Percentiles rank a stretch among this genome's conserved stretches.
These are phyloP conservation scores for Caenorhabditis latens DNA, from an alignment of 1,140 invertebrate species.

Conservation along the genomic window DNA sequence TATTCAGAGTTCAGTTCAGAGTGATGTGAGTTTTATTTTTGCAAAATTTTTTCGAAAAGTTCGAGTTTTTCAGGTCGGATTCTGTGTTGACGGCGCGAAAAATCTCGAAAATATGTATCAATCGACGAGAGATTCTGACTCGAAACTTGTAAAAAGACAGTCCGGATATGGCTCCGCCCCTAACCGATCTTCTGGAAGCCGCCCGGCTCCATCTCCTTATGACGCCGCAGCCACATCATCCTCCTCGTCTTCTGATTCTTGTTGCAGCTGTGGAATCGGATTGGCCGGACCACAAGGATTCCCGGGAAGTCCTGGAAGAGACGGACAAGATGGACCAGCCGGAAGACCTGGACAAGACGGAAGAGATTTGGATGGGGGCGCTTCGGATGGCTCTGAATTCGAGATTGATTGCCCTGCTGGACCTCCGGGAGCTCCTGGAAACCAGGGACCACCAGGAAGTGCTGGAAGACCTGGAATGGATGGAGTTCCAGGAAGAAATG, in stretches of 20 bases:
- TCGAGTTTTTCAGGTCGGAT: constrained; percentile 31
- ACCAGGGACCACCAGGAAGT: constrained; percentile 37
- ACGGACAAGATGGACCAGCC: constrained; percentile 55
- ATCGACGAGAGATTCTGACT: neutral
- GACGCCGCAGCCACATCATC: constrained; percentile 15
- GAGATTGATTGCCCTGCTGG: constrained; percentile 58
- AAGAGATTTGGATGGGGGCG: neutral
- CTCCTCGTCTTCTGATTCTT: constrained; percentile 27
- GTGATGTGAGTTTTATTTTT: constrained; percentile 46
- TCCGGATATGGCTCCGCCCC: neutral
- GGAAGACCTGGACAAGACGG: constrained; percentile 56
- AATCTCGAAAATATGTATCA: constrained; percentile 28
- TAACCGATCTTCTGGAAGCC: neutral
- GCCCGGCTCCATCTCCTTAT: constrained; percentile 1
- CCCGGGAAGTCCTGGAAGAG: constrained; percentile 55
- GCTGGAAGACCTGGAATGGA: constrained; percentile 45
- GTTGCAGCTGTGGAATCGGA: constrained; percentile 55
- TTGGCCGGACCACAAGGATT: constrained; percentile 52
- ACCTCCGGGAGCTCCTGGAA: constrained; percentile 58
- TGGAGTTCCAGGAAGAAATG: constrained; percentile 38
- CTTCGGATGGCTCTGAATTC: constrained; percentile 37
- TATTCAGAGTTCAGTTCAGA: constrained; percentile 59
- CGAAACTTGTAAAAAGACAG: neutral
- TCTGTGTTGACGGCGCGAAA: constrained; percentile 12
- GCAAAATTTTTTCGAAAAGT: neutral